Evolutionary conservation across 2,888 invertebrate species (phyloP).

Genomic region (Melinaea menophilus): DNA sequence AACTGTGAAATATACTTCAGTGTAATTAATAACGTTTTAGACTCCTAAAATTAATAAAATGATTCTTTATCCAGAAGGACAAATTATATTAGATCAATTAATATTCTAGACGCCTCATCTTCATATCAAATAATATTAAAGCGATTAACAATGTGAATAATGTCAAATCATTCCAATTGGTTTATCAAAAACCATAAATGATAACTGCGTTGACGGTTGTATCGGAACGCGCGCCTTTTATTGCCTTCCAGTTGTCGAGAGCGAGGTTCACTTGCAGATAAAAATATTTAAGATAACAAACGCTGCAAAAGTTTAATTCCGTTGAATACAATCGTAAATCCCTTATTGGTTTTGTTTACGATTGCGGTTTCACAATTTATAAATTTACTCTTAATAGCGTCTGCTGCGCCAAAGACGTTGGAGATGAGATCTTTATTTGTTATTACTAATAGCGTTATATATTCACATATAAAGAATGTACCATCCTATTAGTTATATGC

Average conservation of each 20-base stretch:
- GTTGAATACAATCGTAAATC: conserved; percentile 70
- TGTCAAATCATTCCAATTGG: not conserved
- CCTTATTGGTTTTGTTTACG: conserved; percentile 71
- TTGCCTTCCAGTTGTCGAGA: conserved; percentile 1
- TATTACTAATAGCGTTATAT: too few species aligned
- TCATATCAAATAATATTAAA: not conserved
- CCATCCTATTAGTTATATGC: too few species aligned
- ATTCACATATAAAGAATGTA: too few species aligned
- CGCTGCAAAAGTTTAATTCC: conserved; percentile 71
- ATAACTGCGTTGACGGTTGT: not conserved
- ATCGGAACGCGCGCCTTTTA: not conserved
- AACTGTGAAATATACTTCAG: too few species aligned
- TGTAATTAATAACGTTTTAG: too few species aligned
- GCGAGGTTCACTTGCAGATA: not conserved
- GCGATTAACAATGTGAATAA: not conserved
- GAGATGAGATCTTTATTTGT: too few species aligned
- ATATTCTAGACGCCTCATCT: not conserved
- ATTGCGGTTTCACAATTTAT: conserved; percentile 42
- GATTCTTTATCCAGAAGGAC: too few species aligned
- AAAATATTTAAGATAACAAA: conserved; percentile 42
- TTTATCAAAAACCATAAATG: not conserved
- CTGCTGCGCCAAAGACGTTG: too few species aligned
- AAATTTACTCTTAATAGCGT: conserved; percentile 32
- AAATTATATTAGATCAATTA: not conserved
- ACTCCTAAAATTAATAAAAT: too few species aligned